Evolutionary conservation across 2,888 invertebrate genomes (phyloP), one percentile per base, ranked within the genome.

Genomic region (Spodoptera exigua): DNA sequence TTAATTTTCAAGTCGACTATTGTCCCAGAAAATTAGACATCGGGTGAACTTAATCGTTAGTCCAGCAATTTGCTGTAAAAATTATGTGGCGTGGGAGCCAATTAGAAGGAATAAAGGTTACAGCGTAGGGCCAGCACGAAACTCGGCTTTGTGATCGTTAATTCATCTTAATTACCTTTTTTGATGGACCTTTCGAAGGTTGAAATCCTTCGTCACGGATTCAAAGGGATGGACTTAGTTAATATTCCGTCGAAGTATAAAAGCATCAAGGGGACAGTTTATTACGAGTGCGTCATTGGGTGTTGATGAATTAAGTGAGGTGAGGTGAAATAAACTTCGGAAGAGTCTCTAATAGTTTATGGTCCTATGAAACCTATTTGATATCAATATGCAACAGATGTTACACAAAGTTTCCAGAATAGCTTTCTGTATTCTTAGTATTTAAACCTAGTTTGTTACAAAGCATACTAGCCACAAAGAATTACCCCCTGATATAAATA

Each of bases 1-100:
- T 89, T 89, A 90, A 93, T 89, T 89, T 86, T 79, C 67, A 84
- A 87, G 83, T 84, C 82, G 86, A 85, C 91, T 89, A 91, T 91
- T 93, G 92, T 93, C 90, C 87, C 87, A 86, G 86, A 88, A 89
- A 91, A 91, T 93, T 91, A 87, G 89, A 88, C 86, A 88, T 87
- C 79, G 87, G 83, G 83, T 86, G 85, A 85, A 85, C 79, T 83
- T 88, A 89, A 89, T 89, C 85, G 86, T 84, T 85, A 82, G 84
- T 70, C 83, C 80, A 80, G 84, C 85, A 89, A 91, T 91, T 91
- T 91, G 82, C 82, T 87, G 83, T 83, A 86, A 88, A 87, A 89
- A 89, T 88, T 86, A 87, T 86, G 84, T 83, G 84, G 82, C 87
- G 90, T 89, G 88, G 86, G 86, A 87, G 82, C 82, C 84, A 89